Base-by-base conservation (phyloP, 2,888 invertebrate species). In the Leptura quadrifasciata region DNA sequence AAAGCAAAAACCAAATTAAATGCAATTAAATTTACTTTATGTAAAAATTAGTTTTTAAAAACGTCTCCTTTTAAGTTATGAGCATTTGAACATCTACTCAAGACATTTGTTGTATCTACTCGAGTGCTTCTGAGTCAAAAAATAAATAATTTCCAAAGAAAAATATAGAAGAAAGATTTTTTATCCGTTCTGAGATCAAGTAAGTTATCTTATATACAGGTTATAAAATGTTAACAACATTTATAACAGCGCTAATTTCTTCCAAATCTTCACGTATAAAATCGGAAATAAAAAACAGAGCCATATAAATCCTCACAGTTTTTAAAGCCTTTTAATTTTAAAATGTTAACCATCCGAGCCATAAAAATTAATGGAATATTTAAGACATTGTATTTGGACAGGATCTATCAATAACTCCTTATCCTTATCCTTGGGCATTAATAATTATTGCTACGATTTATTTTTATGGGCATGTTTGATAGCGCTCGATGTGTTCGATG, bases 401-500 rank as follows among this genome's bases (percentile, higher is more conserved):
- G 72, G 64, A 72, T 72, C 72, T 64, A 72, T 64, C 72, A 72
- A 72, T 72, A 61, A 72, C 64, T 61, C 18, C 69, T 75, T 69
- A 75, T 68, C 68, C 68, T 35, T 68, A 68, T 68, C 69, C 69
- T 39, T 58, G 58, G 57, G 57, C 69, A 69, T 69, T 69, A 58
- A 47, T 69, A 69, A 69, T 71, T 61, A 71, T 60, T 52, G 71
- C 71, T 61, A 77, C 76, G 79, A 81, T 80, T 79, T 80, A 81
- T 81, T 80, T 80, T 80, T 81, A 80, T 80, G 72, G 79, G 47
- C 80, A 75, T 75, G 78, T 79, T 76, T 77, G 80, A 80, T 81
- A 79, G 80, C 79, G 75, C 79, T 78, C 77, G 72, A 79, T 76
- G 79, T 80, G 80, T 82, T 76, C 75, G 82, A 83, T 80, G 79